phyloP scores from a whole-genome alignment of 1,140 invertebrate genomes.

The Saccostrea cuccullata region DNA sequence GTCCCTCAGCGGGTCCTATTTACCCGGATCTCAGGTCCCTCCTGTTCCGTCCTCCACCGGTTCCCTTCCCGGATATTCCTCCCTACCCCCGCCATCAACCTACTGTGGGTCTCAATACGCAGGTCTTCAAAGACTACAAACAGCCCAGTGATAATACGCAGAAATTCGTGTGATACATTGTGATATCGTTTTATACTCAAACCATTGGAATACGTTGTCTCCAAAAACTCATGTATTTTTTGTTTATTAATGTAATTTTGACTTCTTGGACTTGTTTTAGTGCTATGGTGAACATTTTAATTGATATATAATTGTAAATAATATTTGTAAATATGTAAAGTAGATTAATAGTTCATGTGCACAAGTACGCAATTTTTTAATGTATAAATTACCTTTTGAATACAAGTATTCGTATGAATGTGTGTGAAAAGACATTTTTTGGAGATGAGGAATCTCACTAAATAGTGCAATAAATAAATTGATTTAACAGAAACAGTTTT shows the following conservation, averaged over 20 bases:
- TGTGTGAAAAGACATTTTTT: neutral
- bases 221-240: neutral
- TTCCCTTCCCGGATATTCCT: conserved; percentile 57
- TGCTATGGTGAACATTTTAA: conserved; percentile 7
- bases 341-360: conserved; percentile 13
- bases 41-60: conserved; percentile 53
- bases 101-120: conserved; percentile 66
- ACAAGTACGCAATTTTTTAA: neutral
- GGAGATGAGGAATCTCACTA: conserved; percentile 13
- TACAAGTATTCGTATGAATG: neutral
- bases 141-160: conserved; percentile 43
- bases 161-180: neutral
- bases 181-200: conserved; percentile 17
- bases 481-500: neutral
- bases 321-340: conserved; percentile 21
- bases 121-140: conserved; percentile 56
- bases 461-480: conserved; percentile 29
- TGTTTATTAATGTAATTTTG: neutral
- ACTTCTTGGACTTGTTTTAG: neutral
- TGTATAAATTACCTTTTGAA: neutral
- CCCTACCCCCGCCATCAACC: conserved; percentile 61
- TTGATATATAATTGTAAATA: neutral
- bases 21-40: conserved; percentile 55
- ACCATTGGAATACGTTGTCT: conserved; percentile 4
- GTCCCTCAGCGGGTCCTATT: conserved; percentile 53